Conservation (phyloP, 2,797 vertebrate species). For the Mormyrus proboscirostris region DNA sequence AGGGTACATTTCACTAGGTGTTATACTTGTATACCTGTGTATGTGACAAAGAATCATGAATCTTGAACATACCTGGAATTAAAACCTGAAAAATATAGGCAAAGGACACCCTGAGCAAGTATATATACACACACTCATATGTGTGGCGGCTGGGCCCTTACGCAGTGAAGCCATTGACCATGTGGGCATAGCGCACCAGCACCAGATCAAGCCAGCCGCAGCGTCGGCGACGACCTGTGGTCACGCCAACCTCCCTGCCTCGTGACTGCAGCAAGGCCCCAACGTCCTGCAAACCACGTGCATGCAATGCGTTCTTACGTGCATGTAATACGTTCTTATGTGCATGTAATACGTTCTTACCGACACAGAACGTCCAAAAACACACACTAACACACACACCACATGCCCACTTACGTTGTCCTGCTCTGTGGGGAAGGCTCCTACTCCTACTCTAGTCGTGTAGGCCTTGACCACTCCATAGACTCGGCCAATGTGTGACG, state of each 20-base stretch:
- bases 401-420: slow-evolving; percentile 56
- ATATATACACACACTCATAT: neutral
- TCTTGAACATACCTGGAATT: neutral
- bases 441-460: slow-evolving; percentile 70
- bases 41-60: neutral
- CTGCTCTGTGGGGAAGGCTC: slow-evolving; percentile 74
- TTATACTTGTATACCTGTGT: neutral
- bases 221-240: slow-evolving; percentile 65
- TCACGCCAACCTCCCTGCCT: slow-evolving; percentile 70
- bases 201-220: slow-evolving; percentile 77
- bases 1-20: neutral
- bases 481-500: slow-evolving; percentile 64
- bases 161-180: slow-evolving; percentile 75
- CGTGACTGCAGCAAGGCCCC: slow-evolving; percentile 61
- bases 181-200: slow-evolving; percentile 72
- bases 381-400: neutral
- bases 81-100: neutral
- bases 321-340: neutral
- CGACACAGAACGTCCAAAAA: neutral
- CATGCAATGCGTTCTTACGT: neutral
- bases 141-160: slow-evolving; percentile 46
- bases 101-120: neutral
- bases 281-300: slow-evolving; percentile 48
- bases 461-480: slow-evolving; percentile 75
- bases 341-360: neutral